Conservation (phyloP, 1,140 invertebrate species). For the Coptotermes formosanus region DNA sequence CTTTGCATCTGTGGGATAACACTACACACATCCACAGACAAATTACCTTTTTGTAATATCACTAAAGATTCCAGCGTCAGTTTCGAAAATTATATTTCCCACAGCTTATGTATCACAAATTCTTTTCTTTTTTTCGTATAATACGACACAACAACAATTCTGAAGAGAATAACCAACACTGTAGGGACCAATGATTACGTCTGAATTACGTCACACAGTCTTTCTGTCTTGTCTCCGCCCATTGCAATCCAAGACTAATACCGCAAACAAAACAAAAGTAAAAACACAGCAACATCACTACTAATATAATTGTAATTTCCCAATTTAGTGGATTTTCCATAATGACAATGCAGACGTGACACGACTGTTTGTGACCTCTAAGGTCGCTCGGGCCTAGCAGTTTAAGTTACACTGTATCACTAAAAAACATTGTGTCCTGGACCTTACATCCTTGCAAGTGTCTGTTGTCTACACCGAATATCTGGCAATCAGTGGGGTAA, state of each 20-base stretch:
- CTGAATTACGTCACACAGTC: not conserved
- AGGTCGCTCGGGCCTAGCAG: not conserved
- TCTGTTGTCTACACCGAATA: not conserved
- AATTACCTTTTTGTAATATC: not conserved
- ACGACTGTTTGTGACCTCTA: not conserved
- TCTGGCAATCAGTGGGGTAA: too few relatives aligned
- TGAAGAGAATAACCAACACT: slow-evolving; percentile 8
- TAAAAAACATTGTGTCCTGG: not conserved
- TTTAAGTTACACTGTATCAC: not conserved
- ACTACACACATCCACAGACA: not conserved
- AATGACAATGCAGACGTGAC: slow-evolving; percentile 4
- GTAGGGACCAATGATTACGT: not conserved
- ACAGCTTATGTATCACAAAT: not conserved
- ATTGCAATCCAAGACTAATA: not conserved
- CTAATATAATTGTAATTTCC: slow-evolving; percentile 2
- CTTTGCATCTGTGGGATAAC: too few relatives aligned
- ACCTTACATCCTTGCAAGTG: not conserved
- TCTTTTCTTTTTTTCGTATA: not conserved
- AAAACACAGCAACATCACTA: not conserved
- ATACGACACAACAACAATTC: not conserved
- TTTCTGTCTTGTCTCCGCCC: not conserved
- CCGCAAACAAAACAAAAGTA: not conserved
- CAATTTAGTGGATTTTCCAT: not conserved
- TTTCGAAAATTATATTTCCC: not conserved
- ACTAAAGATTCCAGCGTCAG: not conserved